Evolutionary conservation across 2,797 vertebrate genomes (phyloP), one percentile per base, ranked within the genome.

Genomic region (Hemibagrus guttatus): DNA sequence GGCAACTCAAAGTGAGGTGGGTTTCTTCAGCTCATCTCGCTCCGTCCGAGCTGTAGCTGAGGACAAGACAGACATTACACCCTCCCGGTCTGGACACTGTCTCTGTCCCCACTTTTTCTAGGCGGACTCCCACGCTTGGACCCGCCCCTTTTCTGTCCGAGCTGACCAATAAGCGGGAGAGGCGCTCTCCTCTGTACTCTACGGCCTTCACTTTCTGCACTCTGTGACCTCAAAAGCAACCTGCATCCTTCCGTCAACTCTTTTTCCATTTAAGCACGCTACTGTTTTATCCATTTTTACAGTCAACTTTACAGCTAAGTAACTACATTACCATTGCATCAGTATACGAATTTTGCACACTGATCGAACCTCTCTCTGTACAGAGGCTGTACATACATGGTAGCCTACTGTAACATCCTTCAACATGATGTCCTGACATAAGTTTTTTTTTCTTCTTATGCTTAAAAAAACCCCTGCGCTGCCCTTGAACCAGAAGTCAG

Each of bases 61-160:
- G 21, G 59, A n/a, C 12, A 64, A 52, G 26, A 52, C 80, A 69
- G 56, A 63, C 56, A 84, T 63, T 8, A 35, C 84, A 88, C 91
- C 85, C 89, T 91, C 91, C 84, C 66, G 81, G 78, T 92, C 87
- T 89, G 87, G 87, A 71, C 92, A 88, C 85, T 87, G 64, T 87
- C 89, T 90, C 87, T 89, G 86, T 86, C 56, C 83, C 59, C 90
- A 92, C 86, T 91, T 87, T 95, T 94, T 94, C 92, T 93, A 93
- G 91, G 92, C 88, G 89, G 90, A 93, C 90, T 86, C 78, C 89
- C 75, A 66, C 88, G 88, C 85, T 84, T 39, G 58, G 92, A 87
- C 92, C 93, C 88, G 91, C 95, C 95, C 92, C 87, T 91, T 92
- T 90, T 89, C 86, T 90, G 16, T 31, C 72, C 69, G 42, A 35